Evolutionary conservation across 2,797 vertebrate genomes (phyloP), one percentile per base, ranked within the genome.

Genomic region (Microctenopoma steveboyesi): DNA sequence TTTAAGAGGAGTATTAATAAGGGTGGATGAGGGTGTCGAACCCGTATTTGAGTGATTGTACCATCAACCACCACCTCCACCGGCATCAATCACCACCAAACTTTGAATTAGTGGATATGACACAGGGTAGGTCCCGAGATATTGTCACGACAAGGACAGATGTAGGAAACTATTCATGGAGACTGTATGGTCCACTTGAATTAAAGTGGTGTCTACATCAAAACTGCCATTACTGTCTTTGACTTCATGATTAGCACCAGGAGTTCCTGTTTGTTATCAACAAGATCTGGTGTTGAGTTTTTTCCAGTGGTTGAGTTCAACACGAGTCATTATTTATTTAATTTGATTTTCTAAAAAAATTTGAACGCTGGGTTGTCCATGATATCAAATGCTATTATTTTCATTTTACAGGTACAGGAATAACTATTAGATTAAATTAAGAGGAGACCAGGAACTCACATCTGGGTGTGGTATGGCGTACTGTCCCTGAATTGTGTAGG

Each of bases 401-500:
- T 54, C 27, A 33, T 12, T 25, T 16, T 33, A 33, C 30, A 50
- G 10, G 57, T 14, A 46, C 10, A 50, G 27, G 12, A 51, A 37
- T 30, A 14, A 16, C 43, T 43, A 7, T 37, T 18, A 56, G 60
- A 67, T 76, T 79, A 60, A 79, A 80, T 58, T 62, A 67, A 45
- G 33, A 70, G 70, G 50, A 86, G 46, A 79, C 86, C 78, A 79
- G 80, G 81, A 90, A 98, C 97, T 99, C 95, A 99, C 98, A 95
- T 99, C 98, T 88, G 98, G 97, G 91, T 99, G 98, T 81, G 98
- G 97, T 92, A 99, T 98, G 93, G 98, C 98, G 4, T 98, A 99
- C 86, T 99, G 98, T 96, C 98, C 98, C 96, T 99, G 98, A 96
- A 99, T 99, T 82, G 98, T 98, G 92, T 99, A 99, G 92, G 98